Evolutionary conservation across 2,888 invertebrate species (phyloP), one percentile per base, ranked within the genome.

Genomic region (Unio pictorum): DNA sequence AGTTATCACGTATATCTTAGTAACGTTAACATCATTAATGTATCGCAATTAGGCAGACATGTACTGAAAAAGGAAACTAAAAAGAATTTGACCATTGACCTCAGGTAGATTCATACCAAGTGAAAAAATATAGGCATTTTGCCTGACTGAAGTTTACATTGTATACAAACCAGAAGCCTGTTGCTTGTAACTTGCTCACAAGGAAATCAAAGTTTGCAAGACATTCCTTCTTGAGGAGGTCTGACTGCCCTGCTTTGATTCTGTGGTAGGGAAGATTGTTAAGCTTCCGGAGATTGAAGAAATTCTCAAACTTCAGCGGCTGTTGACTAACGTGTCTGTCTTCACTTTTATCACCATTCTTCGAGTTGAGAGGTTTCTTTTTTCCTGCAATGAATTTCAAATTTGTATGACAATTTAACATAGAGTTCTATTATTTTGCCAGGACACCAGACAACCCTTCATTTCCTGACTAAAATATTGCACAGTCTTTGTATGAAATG

Each of bases 231-330:
- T 86, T 85, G n/a, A 86, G 73, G 34, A 72, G 55, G 5, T 78
- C 73, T 26, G 78, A 26, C 23, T 82, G 73, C 20, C 69, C 69
- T 26, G 82, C 79, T 54, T 79, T 66, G 4, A 78, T 67, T 60
- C 87, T 72, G 66, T 87, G 87, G 66, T 80, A 83, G 1, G 88
- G 86, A 18, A 87, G 76, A 64, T 86, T 86, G 73, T 80, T 86
- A 15, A 88, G 76, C 55, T 83, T 84, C 23, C 88, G 77, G 1
- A 81, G 58, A 67, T 88, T 88, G 75, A 80, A 87, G 45, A 65
- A 34, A 11, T 76, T 68, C 17, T 74, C 68, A 69, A 83, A 85
- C 61, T 68, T 72, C 8, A 86, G 66, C 15, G 87, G 88, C 67
- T 88, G 88, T 7, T 74, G 65, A 7, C 81, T 70, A 7, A 86